These are phyloP conservation scores for Montipora cactus DNA, from an alignment of 64 coral and sea anemone genomes.

Conservation along the genomic window DNA sequence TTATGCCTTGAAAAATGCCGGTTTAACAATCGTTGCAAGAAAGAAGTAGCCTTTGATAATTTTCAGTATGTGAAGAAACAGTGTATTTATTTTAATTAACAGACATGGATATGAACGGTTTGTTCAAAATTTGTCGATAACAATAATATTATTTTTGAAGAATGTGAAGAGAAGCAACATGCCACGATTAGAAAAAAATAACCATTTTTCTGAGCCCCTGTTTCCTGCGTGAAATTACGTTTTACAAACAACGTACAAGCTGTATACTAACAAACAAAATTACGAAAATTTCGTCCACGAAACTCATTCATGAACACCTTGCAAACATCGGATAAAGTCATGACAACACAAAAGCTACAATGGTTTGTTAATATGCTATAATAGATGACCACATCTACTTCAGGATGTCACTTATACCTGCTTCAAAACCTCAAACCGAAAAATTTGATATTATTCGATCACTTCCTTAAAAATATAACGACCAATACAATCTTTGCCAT, in stretches of 20 bases:
- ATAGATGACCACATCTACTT: not conserved
- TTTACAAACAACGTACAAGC: not conserved
- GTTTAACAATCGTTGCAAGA: no score
- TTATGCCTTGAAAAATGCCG: no score
- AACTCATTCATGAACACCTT: not conserved
- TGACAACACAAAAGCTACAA: not conserved
- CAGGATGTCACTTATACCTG: not conserved
- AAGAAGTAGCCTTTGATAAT: not conserved
- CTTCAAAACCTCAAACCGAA: slow-evolving; percentile 8
- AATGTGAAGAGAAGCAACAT: not conserved
- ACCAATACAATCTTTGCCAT: not conserved
- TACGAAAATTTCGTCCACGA: not conserved
- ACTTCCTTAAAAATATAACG: not conserved
- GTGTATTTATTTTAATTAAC: no score
- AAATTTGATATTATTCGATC: not conserved
- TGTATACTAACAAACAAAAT: slow-evolving; percentile 6
- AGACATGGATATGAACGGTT: not conserved
- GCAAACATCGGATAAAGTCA: not conserved
- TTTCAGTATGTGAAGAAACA: no score
- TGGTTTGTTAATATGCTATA: not conserved
- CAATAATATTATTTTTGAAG: not conserved
- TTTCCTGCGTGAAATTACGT: not conserved
- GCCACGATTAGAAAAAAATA: not conserved
- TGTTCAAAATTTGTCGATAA: not conserved
- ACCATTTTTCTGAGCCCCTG: not conserved